Percentiles rank a stretch among this genome's conserved stretches.
Conservation (phyloP, 2,113 vertebrate genomes). For the Alaudala cheleensis region DNA sequence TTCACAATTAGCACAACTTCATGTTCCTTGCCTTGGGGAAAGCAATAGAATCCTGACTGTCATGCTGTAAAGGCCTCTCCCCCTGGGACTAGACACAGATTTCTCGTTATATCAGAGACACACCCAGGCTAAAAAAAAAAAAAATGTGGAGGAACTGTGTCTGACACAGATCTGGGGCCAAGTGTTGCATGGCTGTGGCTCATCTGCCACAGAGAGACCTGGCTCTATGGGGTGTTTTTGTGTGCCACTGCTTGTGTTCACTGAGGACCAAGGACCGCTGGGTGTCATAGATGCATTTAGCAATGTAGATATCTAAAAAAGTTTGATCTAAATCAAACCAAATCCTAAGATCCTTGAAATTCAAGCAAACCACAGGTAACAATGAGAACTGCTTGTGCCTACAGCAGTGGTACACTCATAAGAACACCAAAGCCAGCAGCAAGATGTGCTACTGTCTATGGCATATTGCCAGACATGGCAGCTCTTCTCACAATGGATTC, state of each 20-base stretch:
- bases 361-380: not conserved
- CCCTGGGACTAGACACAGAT: not conserved
- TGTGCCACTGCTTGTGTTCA: not conserved
- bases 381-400: not conserved
- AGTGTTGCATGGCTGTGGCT: not conserved
- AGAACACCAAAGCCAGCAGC: not conserved
- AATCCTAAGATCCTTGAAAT: not conserved
- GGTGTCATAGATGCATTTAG: not conserved
- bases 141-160: rapidly evolving
- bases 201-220: not conserved
- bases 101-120: not conserved
- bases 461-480: not conserved
- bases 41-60: not conserved
- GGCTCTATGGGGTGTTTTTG: rapidly evolving
- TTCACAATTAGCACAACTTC: not conserved
- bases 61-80: not conserved
- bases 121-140: no score
- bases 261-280: not conserved
- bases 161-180: not conserved
- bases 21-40: not conserved
- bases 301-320: not conserved
- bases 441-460: not conserved
- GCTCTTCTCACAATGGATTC: not conserved
- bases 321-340: not conserved
- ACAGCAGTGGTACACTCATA: not conserved